phyloP scores from a whole-genome alignment of 2,888 invertebrate genomes.

The Polyommatus iphigenia region DNA sequence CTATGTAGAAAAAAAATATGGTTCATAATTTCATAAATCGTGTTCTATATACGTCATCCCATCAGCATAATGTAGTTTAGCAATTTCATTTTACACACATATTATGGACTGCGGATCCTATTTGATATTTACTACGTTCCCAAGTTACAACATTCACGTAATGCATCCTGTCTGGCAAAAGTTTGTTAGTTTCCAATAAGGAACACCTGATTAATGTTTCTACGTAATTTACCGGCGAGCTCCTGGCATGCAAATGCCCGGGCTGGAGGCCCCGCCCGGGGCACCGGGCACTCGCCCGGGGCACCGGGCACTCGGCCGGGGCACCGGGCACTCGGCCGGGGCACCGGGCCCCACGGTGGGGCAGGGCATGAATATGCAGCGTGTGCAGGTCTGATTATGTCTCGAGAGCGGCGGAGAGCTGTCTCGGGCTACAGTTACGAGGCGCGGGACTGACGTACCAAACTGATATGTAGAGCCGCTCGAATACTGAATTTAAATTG shows the following conservation, averaged over 20 bases:
- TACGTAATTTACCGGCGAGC: not conserved
- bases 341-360: not conserved
- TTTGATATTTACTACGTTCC: not conserved
- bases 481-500: not conserved
- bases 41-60: too few species aligned
- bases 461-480: not conserved
- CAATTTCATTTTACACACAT: not conserved
- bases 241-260: not conserved
- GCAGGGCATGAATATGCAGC: slow-evolving; percentile 1
- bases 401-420: slow-evolving; percentile 12
- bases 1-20: too few species aligned
- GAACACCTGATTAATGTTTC: not conserved
- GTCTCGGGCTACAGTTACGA: not conserved
- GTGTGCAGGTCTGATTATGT: slow-evolving; percentile 6
- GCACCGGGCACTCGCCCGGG: not conserved
- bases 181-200: slow-evolving; percentile 1
- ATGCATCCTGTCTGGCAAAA: not conserved
- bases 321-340: not conserved
- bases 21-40: too few species aligned
- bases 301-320: not conserved
- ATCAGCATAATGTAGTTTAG: too few species aligned
- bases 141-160: not conserved
- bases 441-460: not conserved
- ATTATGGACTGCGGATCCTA: not conserved
- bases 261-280: not conserved